Evolutionary conservation across 53 echinoderm and acorn worm species (phyloP), one percentile per base, ranked within the genome.

Genomic region (Henricia sp.): DNA sequence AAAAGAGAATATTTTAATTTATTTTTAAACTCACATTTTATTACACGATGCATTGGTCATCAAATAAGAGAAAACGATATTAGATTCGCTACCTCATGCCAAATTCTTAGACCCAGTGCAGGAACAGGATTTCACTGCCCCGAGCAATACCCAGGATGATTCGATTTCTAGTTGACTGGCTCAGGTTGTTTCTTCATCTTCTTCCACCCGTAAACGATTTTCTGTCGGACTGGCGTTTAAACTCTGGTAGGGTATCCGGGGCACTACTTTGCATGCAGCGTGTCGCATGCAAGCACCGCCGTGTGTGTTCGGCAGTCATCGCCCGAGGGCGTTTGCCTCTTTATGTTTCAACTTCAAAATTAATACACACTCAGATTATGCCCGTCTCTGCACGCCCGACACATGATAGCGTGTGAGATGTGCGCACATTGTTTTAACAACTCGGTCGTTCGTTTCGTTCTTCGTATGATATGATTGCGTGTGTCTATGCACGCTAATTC

Each of bases 351-450:
- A 58, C 58, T 42, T 24, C 41, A 13, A 60, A 58, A 20, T 57
- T 24, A 59, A 57, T 77, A 77, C 60, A 13, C 26, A 39, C 38
- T 19, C 17, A 25, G 41, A 77, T 77, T 43, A 77, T 41, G 39
- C 29, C 19, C 17, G 19, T 4, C 16, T 77, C 60, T 77, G 42
- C 77, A 41, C 40, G 37, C 58, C 77, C 77, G 77, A 77, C 77
- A 77, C 58, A 77, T 77, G 77, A 77, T 77, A 60, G 77, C 77
- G 77, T 77, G 77, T 77, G 58, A 77, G 39, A 58, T 42, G 74
- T 55, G 13, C 12, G 24, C 56, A 56, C n/a, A n/a, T n/a, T n/a
- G n/a, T n/a, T n/a, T n/a, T n/a, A n/a, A n/a, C n/a, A n/a, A n/a
- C n/a, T n/a, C n/a, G n/a, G n/a, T n/a, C n/a, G n/a, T n/a, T n/a